Evolutionary conservation across 64 coral and sea anemone genomes (phyloP).

Genomic region (Anthopleura sola): DNA sequence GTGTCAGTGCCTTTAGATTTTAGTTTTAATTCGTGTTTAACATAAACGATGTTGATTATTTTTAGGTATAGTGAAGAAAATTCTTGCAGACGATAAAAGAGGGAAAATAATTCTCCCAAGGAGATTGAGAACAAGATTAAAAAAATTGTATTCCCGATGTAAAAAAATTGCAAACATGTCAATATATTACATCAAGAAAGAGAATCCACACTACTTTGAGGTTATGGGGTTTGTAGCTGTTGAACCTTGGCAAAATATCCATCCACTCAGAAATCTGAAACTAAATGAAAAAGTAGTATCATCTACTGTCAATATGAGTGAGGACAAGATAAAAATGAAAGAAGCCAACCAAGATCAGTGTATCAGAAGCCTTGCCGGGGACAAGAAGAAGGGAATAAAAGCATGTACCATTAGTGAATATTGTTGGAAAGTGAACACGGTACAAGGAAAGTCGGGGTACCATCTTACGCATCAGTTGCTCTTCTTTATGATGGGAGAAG

Average conservation of each 20-base stretch:
- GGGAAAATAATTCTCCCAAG: background rate
- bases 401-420: conserved; percentile 64
- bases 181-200: background rate
- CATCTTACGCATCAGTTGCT: conserved; percentile 73
- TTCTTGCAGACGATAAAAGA: background rate
- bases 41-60: no score
- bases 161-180: conserved; percentile 4
- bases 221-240: conserved; percentile 6
- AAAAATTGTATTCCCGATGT: background rate
- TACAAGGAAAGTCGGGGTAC: conserved; percentile 38
- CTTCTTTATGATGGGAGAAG: conserved; percentile 65
- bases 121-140: background rate
- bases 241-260: background rate
- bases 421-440: conserved; percentile 70
- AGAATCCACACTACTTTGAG: conserved; percentile 13
- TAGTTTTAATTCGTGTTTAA: no score
- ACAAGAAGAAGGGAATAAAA: background rate
- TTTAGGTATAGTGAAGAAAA: background rate
- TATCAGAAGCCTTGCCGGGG: conserved; percentile 55
- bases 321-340: background rate
- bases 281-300: background rate
- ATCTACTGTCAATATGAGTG: background rate
- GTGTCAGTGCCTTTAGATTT: no score
- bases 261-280: background rate
- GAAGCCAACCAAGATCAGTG: conserved; percentile 24